Percentiles rank a stretch among this genome's conserved stretches.
These are phyloP conservation scores for Lasius fuliginosus DNA, from an alignment of 2,888 invertebrate species.

Conservation along the genomic window DNA sequence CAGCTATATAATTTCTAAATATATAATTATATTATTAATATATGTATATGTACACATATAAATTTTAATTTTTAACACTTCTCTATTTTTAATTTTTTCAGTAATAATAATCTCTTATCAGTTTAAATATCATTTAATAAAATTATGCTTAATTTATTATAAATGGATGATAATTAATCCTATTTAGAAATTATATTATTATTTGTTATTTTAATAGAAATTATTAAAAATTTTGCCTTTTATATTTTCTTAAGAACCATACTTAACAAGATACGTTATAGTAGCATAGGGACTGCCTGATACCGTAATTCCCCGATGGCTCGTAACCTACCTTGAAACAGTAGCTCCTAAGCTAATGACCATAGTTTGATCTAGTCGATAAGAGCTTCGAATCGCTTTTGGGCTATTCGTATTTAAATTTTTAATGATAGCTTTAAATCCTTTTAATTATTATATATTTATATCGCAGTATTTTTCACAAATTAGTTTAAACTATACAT, in stretches of 20 bases:
- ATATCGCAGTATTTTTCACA: background rate
- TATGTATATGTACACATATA: background rate
- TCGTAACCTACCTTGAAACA: constrained; percentile 36
- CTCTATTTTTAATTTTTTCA: background rate
- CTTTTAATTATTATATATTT: constrained; percentile 5
- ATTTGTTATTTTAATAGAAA: background rate
- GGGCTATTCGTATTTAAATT: constrained; percentile 1
- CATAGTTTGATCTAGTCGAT: constrained; percentile 38
- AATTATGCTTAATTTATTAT: background rate
- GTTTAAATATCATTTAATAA: background rate
- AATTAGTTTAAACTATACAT: background rate
- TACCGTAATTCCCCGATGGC: constrained; percentile 32
- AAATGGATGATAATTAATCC: background rate
- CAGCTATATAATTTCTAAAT: background rate
- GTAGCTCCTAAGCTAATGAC: constrained; percentile 35
- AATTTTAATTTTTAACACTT: background rate
- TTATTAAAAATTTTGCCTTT: background rate
- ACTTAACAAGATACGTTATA: constrained; percentile 18
- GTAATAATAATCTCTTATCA: background rate
- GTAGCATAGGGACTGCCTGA: constrained; percentile 13
- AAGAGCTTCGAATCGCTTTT: constrained; percentile 19
- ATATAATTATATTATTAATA: background rate
- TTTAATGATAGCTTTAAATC: background rate
- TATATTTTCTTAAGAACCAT: constrained; percentile 9
- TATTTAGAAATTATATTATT: background rate